Percentiles rank a stretch among this genome's conserved stretches.
phyloP scores from a whole-genome alignment of 64 coral and sea anemone genomes.

The Montipora capricornis region DNA sequence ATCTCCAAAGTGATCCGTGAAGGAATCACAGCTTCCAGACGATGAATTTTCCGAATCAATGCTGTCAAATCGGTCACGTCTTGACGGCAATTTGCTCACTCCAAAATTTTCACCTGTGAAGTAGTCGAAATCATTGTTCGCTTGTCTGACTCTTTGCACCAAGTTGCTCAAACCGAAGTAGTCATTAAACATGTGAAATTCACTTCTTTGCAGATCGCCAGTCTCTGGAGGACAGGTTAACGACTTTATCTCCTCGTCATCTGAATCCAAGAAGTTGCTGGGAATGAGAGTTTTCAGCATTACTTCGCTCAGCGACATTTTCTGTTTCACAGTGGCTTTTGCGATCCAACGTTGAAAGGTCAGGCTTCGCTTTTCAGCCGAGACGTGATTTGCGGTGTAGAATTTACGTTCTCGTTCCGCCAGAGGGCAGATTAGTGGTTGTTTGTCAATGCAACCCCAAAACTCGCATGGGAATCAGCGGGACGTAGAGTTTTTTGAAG shows the following conservation, averaged over 20 bases:
- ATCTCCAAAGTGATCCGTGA: constrained; percentile 98
- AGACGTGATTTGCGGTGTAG: constrained; percentile 66
- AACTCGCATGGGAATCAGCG: constrained; percentile 81
- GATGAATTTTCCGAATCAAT: constrained; percentile 99
- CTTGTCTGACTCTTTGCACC: constrained; percentile 97
- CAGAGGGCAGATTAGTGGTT: constrained; percentile 70
- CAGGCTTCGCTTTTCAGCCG: constrained; percentile 50
- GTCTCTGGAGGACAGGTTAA: constrained; percentile 96
- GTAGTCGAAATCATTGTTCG: constrained; percentile 94
- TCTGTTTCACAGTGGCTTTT: constrained; percentile 21
- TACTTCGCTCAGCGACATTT: constrained; percentile 99
- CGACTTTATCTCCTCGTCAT: constrained; percentile 99
- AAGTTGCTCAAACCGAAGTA: constrained; percentile 99
- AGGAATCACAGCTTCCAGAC: constrained; percentile 99
- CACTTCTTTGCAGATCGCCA: constrained; percentile 90
- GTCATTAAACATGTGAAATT: constrained; percentile 99
- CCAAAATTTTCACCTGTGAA: constrained; percentile 90
- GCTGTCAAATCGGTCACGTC: constrained; percentile 99
- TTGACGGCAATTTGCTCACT: constrained; percentile 87
- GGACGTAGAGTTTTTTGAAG: constrained; percentile 59
- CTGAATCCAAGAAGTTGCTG: constrained; percentile 99
- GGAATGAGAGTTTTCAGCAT: constrained; percentile 99
- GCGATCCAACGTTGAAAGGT: constrained; percentile 61
- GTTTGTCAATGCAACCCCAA: constrained; percentile 73
- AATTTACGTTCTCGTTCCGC: constrained; percentile 71